A percentile compares a stretch with the other conserved stretches of the same genome.
Conservation (phyloP, 2,888 invertebrate genomes). For the Disparrhopalites patrizii region DNA sequence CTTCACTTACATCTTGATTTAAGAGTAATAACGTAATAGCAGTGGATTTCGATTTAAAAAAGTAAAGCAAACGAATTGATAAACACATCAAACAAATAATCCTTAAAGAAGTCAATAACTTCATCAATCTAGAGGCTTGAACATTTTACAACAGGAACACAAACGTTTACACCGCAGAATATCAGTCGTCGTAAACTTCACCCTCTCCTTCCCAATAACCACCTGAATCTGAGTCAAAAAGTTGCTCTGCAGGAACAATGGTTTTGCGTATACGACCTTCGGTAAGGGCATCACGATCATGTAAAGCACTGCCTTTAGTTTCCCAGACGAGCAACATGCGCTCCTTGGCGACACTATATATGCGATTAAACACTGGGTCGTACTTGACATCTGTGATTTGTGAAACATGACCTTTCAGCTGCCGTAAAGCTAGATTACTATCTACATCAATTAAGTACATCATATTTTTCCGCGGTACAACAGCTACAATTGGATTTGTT, state of each 20-base stretch:
- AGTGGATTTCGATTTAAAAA: too few relatives aligned
- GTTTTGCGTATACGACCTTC: not conserved
- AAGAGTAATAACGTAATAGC: too few relatives aligned
- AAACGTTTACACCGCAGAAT: too few relatives aligned
- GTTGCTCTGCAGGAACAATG: not conserved
- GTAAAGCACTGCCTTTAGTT: slow-evolving; percentile 14
- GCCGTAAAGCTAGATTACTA: not conserved
- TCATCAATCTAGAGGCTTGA: too few relatives aligned
- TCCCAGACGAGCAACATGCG: slow-evolving; percentile 25
- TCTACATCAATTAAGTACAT: slow-evolving; percentile 25
- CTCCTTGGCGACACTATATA: slow-evolving; percentile 25
- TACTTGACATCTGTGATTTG: slow-evolving; percentile 25
- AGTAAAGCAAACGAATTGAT: too few relatives aligned
- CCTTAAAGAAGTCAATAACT: too few relatives aligned
- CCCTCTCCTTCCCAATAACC: too few relatives aligned
- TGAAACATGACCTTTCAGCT: slow-evolving; percentile 26
- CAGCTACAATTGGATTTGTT: slow-evolving; percentile 17
- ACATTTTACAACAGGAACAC: too few relatives aligned
- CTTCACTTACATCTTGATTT: too few relatives aligned
- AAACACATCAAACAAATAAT: too few relatives aligned
- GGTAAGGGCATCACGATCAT: slow-evolving; percentile 10
- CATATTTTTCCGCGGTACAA: slow-evolving; percentile 18
- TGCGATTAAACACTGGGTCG: slow-evolving; percentile 25
- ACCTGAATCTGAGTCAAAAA: slow-evolving; percentile 23
- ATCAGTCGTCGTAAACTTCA: too few relatives aligned